Evolutionary conservation across 2,797 vertebrate genomes (phyloP), one percentile per base, ranked within the genome.

Genomic region (Diceros bicornis): DNA sequence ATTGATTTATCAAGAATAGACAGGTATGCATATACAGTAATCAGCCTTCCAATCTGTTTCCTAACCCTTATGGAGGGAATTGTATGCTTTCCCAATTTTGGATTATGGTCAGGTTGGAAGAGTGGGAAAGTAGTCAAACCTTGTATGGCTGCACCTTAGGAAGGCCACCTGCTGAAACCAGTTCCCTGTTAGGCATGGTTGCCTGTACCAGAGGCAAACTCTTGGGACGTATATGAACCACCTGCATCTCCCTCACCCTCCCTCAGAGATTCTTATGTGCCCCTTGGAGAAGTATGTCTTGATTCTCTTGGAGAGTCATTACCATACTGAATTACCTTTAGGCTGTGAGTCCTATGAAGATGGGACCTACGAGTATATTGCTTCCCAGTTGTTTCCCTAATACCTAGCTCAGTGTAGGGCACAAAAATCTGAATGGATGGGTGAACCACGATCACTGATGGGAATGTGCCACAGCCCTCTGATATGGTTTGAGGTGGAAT

Each of bases 71-170:
- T 66, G 37, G 17, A 94, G 66, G 77, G 23, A 86, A 83, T 88
- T 96, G 13, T 84, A 14, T 94, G 57, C 68, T 92, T 86, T 96
- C 17, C 37, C 52, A 75, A 23, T 92, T 85, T 93, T 64, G 29
- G 47, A 77, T 62, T 84, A 92, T 74, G 37, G 27, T 92, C 57
- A 78, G 13, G 23, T 77, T 34, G 64, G 61, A 84, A 81, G n/a
- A 91, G 34, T 84, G 32, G 25, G 32, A 16, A 93, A 83, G 12
- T 93, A 4, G 47, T 95, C 34, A 89, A 52, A 64, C 84, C 61
- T 89, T 29, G 2, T 14, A 20, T 89, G 66, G 29, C 66, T 84
- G 14, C 18, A 55, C 64, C 59, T 55, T 21, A 44, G 18, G 29
- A 90, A 68, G 13, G 29, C 64, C 13, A 55, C 55, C 50, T 55